phyloP scores from a whole-genome alignment of 2,888 invertebrate genomes.

The Limenitis camilla region DNA sequence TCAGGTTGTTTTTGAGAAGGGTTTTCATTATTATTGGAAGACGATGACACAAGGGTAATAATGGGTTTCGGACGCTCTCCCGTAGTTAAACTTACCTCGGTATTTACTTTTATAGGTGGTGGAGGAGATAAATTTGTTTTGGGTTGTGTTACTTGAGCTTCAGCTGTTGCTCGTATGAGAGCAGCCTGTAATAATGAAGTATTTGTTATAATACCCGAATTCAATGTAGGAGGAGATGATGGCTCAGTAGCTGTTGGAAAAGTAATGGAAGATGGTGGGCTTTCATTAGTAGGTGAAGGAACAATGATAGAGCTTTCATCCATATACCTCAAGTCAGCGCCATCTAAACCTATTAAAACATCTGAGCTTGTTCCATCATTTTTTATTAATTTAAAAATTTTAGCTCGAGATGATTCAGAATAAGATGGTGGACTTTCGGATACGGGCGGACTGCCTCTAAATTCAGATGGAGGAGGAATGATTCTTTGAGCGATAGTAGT shows the following conservation, averaged over 20 bases:
- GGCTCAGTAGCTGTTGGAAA: conserved; percentile 77
- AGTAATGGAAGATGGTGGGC: conserved; percentile 80
- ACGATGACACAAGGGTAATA: conserved; percentile 76
- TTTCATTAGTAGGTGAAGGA: conserved; percentile 85
- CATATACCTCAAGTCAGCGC: conserved; percentile 91
- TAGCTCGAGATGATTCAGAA: conserved; percentile 70
- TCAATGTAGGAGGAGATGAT: conserved; percentile 73
- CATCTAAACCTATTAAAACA: conserved; percentile 84
- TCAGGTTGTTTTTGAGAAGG: conserved; percentile 53
- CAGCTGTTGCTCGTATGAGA: conserved; percentile 79
- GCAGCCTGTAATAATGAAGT: conserved; percentile 83
- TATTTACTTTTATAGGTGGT: conserved; percentile 78
- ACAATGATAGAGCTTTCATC: conserved; percentile 91
- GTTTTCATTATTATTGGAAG: conserved; percentile 63
- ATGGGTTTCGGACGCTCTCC: conserved; percentile 76
- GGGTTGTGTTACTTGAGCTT: conserved; percentile 62
- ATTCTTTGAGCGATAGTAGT: conserved; percentile 78
- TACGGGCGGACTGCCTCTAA: conserved; percentile 79
- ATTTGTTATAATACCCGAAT: conserved; percentile 68
- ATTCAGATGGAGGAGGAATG: conserved; percentile 83
- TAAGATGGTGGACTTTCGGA: conserved; percentile 78
- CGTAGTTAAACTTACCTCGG: conserved; percentile 79
- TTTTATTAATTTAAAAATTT: conserved; percentile 72
- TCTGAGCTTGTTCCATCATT: conserved; percentile 80
- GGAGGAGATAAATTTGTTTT: conserved; percentile 60